Conservation (phyloP, 2,888 invertebrate genomes). For the Agrotis segetum region DNA sequence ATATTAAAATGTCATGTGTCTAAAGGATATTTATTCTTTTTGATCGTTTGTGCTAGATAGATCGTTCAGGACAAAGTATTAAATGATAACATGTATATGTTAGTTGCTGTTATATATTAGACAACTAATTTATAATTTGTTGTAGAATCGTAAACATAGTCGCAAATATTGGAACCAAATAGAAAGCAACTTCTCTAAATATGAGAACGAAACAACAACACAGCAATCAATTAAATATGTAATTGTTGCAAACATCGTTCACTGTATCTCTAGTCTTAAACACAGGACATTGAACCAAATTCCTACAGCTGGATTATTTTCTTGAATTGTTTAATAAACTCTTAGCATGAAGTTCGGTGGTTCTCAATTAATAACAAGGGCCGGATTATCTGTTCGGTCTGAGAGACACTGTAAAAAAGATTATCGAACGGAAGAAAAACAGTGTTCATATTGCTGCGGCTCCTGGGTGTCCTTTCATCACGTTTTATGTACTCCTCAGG, state of each 20-base stretch:
- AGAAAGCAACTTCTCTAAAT: not conserved
- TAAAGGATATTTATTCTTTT: constrained; percentile 9
- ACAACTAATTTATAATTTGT: not conserved
- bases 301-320: constrained; percentile 8
- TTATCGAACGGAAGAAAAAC: constrained; percentile 69
- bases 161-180: not conserved
- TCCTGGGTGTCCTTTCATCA: constrained; percentile 76
- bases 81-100: not conserved
- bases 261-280: not conserved
- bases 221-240: constrained; percentile 14
- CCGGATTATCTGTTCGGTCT: constrained; percentile 34
- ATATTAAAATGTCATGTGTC: constrained; percentile 17
- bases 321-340: constrained; percentile 40
- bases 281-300: constrained; percentile 16
- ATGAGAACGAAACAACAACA: not conserved
- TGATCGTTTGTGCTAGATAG: constrained; percentile 2
- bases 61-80: not conserved
- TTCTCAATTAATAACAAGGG: constrained; percentile 52
- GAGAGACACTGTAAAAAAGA: constrained; percentile 54
- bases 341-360: constrained; percentile 30
- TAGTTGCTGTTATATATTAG: not conserved
- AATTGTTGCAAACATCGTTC: constrained; percentile 3
- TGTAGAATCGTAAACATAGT: not conserved
- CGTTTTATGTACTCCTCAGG: constrained; percentile 77
- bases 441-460: constrained; percentile 71